A percentile compares a stretch with the other conserved stretches of the same genome.
These are phyloP conservation scores for Alloplasta piceator DNA, from an alignment of 2,888 invertebrate genomes.

Conservation along the genomic window DNA sequence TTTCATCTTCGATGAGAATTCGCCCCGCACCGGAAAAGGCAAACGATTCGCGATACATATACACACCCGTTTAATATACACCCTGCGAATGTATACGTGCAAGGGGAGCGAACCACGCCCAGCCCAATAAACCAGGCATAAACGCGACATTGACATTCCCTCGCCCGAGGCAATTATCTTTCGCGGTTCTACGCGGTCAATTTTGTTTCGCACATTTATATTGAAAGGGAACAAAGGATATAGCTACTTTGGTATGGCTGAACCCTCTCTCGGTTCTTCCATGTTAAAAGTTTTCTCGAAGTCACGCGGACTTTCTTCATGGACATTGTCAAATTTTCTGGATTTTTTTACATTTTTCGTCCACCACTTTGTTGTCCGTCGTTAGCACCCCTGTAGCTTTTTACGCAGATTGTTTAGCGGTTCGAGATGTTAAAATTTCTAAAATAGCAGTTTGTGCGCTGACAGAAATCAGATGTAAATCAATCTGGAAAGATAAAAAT, in stretches of 20 bases:
- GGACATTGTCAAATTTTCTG: background rate
- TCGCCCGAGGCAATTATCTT: slow-evolving; percentile 57
- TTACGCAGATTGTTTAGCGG: too few species aligned
- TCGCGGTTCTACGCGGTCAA: slow-evolving; percentile 44
- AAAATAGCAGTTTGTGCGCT: background rate
- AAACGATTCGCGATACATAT: slow-evolving; percentile 57
- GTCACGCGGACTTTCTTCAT: background rate
- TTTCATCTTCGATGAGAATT: slow-evolving; percentile 32
- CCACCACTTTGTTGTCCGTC: background rate
- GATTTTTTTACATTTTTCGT: background rate
- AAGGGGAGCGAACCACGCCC: slow-evolving; percentile 69
- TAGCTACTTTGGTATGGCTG: background rate
- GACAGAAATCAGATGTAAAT: background rate
- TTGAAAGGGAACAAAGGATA: slow-evolving; percentile 23
- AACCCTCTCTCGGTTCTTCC: background rate
- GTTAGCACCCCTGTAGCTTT: background rate
- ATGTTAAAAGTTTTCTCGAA: background rate
- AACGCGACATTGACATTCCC: slow-evolving; percentile 75
- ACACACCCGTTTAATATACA: slow-evolving; percentile 41
- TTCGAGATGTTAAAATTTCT: too few species aligned
- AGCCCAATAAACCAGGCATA: slow-evolving; percentile 71
- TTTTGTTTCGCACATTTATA: slow-evolving; percentile 20
- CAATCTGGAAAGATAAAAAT: background rate
- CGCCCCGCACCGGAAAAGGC: slow-evolving; percentile 60
- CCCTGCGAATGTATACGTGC: slow-evolving; percentile 49